Base-by-base conservation (phyloP, 2,888 invertebrate genomes). In the Caenorhabditis wallacei region DNA sequence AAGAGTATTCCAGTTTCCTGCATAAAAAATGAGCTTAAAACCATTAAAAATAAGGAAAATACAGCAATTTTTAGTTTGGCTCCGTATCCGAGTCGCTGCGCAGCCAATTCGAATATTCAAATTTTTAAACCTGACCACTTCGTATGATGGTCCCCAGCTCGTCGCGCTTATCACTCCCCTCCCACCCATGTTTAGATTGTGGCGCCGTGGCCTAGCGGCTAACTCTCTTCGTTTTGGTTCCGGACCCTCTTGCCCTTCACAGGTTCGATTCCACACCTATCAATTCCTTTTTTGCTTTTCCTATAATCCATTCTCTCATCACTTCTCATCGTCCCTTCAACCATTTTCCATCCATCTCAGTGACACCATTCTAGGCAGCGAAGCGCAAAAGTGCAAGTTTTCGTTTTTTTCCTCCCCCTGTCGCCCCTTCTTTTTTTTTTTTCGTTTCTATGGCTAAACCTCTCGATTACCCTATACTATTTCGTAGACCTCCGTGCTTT, bases 321-420 rank as follows among this genome's bases (percentile, higher is more conserved):
- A 30, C 56, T n/a, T 56, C 54, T 56, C 56, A 16, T n/a, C 18
- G 13, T 43, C 59, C n/a, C 30, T 46, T 30, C 46, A 48, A n/a
- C 46, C 22, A 11, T 64, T 26, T 30, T 8, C 61, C 46, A 26
- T 59, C 70, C 64, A 35, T 66, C 61, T 46, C 43, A 18, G n/a
- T 48, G 63, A 72, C 72, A 72, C 72, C 72, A 72, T 72, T 72
- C 72, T 63, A 72, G 72, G 53, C 53, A 63, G 51, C 35, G 40
- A 40, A 30, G 56, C 74, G 74, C 64, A 74, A 64, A 74, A 74
- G 74, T 74, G 74, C 74, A 64, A 53, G 54, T 48, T 51, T 53
- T 22, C 53, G 18, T 16, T 53, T 69, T 68, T 69, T 69, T 69
- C 13, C 18, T 8, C 46, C 18, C 18, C 8, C 40, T 16, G 13